Percentiles rank a stretch among this genome's conserved stretches.
phyloP scores from a whole-genome alignment of 2,888 invertebrate genomes.

The Augiades crinisus region DNA sequence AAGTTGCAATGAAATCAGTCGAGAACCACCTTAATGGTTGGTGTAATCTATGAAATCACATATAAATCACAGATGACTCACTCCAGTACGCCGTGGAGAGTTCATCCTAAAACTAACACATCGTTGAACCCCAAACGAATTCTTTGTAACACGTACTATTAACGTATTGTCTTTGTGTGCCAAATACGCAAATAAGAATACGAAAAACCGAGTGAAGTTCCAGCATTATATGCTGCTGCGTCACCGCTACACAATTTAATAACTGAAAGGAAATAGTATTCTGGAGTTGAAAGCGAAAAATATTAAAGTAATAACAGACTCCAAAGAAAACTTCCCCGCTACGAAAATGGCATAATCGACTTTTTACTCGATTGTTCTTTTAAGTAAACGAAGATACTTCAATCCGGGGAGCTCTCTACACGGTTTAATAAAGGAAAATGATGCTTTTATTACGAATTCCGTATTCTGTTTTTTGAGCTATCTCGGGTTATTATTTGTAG shows the following conservation, averaged over 20 bases:
- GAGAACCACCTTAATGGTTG: too few relatives aligned
- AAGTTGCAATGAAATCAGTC: too few relatives aligned
- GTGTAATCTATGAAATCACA: too few relatives aligned
- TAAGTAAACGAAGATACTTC: slow-evolving; percentile 7
- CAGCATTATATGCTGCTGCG: background rate
- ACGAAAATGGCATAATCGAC: slow-evolving; percentile 13
- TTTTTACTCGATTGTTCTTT: slow-evolving; percentile 9
- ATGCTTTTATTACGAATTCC: background rate
- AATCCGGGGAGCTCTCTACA: background rate
- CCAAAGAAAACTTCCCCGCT: slow-evolving; percentile 5
- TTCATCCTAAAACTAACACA: too few relatives aligned
- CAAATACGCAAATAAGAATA: too few relatives aligned
- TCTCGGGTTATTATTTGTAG: background rate
- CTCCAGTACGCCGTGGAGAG: too few relatives aligned
- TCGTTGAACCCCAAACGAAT: too few relatives aligned
- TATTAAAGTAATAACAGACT: slow-evolving; percentile 7
- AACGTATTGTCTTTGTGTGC: too few relatives aligned
- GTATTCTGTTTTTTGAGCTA: background rate
- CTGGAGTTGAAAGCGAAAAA: slow-evolving; percentile 5
- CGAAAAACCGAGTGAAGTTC: too few relatives aligned
- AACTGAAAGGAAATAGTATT: slow-evolving; percentile 10
- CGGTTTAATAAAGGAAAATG: slow-evolving; percentile 9
- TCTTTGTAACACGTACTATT: too few relatives aligned
- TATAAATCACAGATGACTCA: too few relatives aligned
- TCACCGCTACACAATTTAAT: slow-evolving; percentile 12